Base-by-base conservation (phyloP, 2,888 invertebrate genomes). In the Ormyrus thymus region DNA sequence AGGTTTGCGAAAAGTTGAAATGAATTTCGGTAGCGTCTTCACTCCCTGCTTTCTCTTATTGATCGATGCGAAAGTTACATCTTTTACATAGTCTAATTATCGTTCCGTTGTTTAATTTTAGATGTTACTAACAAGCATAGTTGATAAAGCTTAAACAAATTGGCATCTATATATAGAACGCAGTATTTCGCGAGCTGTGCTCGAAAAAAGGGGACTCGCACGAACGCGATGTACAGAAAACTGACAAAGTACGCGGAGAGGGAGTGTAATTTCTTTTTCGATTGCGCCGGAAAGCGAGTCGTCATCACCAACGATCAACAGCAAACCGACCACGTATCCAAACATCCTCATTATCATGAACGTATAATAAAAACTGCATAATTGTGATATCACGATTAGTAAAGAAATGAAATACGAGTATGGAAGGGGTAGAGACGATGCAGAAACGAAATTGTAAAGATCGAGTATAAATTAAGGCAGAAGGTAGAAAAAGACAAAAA, bases 241-340 rank as follows among this genome's bases (percentile, higher is more conserved):
- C n/a, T 10, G 50, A 77, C 29, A 77, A 59, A 66, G 8, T 29
- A 8, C 43, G 51, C 10, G n/a, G 64, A n/a, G 56, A 43, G 64
- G 29, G 62, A 43, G 55, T 76, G 29, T 56, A 65, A 62, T 45
- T 58, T 71, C 58, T 45, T 70, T 65, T 78, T 73, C 29, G 29
- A 66, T 68, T 65, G 76, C 71, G 59, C 73, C 81, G 80, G 81
- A 82, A 82, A 82, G 64, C 73, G 81, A 82, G 81, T 81, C 78
- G 78, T 76, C 72, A 69, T 55, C 68, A 65, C 62, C 51, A 61
- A 58, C 48, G 13, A 70, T 65, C 50, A 48, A 71, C 56, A 10
- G 64, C 53, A 10, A 74, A 77, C 29, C 13, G 55, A 80, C 73
- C 64, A 73, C 55, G 64, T 68, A 76, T 76, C 76, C 79, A 62